These are phyloP conservation scores for Amyelois transitella DNA, from an alignment of 1,140 invertebrate species.

Conservation along the genomic window DNA sequence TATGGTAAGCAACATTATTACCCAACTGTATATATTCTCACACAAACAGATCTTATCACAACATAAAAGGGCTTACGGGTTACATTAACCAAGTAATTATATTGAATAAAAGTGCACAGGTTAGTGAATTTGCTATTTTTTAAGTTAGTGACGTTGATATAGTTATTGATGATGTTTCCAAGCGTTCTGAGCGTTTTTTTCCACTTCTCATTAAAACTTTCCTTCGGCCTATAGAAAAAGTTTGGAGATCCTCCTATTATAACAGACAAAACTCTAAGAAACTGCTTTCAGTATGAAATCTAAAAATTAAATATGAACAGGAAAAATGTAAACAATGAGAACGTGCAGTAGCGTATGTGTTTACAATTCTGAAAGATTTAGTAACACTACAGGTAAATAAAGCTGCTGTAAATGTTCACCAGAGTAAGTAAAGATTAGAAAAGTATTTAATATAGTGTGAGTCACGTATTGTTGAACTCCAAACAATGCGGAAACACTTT, in stretches of 20 bases:
- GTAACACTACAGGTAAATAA: background rate
- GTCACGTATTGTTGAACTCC: constrained; percentile 1
- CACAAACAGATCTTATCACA: background rate
- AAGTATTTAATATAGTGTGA: constrained; percentile 1
- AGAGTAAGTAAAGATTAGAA: background rate
- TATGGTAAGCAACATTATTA: background rate
- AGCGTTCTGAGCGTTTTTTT: background rate
- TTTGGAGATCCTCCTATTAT: background rate
- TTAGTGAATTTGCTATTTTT: too few relatives aligned
- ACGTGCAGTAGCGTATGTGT: background rate
- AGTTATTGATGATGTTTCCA: background rate
- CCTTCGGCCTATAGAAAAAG: background rate
- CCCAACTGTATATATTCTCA: background rate
- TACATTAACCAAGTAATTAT: constrained; percentile 9
- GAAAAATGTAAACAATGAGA: background rate
- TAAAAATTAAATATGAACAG: background rate
- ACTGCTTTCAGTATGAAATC: background rate
- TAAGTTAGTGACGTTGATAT: background rate
- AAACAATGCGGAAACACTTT: constrained; percentile 12
- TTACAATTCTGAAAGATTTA: background rate
- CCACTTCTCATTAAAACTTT: background rate
- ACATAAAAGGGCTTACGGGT: constrained; percentile 2
- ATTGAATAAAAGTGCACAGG: too few relatives aligned
- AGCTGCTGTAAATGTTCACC: background rate
- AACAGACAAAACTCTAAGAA: background rate